These are phyloP conservation scores for Cliona cf. orientalis DNA, from an alignment of 37 sponge, comb jelly and placozoan genomes.

Conservation along the genomic window DNA sequence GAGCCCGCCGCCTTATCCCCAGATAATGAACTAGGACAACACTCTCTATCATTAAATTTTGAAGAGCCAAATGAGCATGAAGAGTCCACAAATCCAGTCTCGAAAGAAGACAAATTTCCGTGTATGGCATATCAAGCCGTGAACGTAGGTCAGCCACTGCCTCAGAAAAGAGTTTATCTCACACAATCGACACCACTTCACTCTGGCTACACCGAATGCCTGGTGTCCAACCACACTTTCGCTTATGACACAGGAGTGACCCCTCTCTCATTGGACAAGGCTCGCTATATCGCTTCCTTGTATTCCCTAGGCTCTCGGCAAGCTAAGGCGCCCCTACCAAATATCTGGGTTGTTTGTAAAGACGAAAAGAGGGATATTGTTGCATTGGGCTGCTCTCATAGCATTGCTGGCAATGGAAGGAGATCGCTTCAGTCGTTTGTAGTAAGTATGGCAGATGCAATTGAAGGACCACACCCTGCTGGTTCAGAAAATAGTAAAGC, in stretches of 20 bases:
- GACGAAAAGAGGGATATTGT: constrained; percentile 2
- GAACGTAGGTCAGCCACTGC: constrained; percentile 30
- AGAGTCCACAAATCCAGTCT: no score
- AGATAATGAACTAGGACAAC: no score
- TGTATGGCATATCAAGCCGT: background rate
- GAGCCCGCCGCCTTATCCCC: background rate
- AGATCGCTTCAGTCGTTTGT: background rate
- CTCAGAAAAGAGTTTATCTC: constrained; percentile 1
- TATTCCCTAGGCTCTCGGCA: constrained; percentile 13
- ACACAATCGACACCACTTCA: constrained; percentile 9
- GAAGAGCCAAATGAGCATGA: no score
- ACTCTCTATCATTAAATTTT: no score
- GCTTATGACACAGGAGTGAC: background rate
- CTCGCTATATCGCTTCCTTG: constrained; percentile 53
- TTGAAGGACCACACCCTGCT: background rate
- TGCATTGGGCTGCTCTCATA: constrained; percentile 30
- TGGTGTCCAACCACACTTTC: background rate
- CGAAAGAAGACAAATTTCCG: background rate
- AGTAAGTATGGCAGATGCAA: background rate
- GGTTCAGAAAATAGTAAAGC: background rate
- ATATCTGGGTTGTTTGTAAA: constrained; percentile 47
- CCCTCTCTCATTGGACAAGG: constrained; percentile 44
- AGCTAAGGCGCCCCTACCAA: background rate
- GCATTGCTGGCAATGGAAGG: background rate
- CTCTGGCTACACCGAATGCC: background rate